Percentiles rank a stretch among this genome's conserved stretches.
These are phyloP conservation scores for Aplidium turbinatum DNA, from an alignment of 23 tunicate genomes.

Conservation along the genomic window DNA sequence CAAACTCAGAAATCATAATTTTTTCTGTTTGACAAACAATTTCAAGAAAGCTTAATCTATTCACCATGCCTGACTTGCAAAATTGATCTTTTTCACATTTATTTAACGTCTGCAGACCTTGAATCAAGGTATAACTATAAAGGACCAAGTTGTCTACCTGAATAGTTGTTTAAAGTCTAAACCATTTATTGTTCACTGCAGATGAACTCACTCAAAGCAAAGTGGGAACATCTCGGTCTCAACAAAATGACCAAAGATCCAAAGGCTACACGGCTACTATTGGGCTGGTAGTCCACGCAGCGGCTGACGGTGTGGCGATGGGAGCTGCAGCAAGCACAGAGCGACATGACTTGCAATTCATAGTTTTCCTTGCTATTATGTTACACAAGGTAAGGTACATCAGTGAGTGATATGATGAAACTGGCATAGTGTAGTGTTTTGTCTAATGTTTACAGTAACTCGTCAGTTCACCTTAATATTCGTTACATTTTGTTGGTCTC, in stretches of 20 bases:
- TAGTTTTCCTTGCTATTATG: constrained; percentile 98
- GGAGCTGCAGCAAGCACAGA: constrained; percentile 97
- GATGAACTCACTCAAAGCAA: constrained; percentile 92
- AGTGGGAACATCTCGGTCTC: constrained; percentile 70
- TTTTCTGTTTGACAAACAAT: too few relatives aligned
- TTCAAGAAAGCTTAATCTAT: too few relatives aligned
- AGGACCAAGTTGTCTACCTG: too few relatives aligned
- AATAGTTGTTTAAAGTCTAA: too few relatives aligned
- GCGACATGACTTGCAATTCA: constrained; percentile 77
- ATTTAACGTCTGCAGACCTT: too few relatives aligned
- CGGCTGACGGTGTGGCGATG: constrained; percentile 96
- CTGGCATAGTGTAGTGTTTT: not conserved
- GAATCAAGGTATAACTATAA: too few relatives aligned
- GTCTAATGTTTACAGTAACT: too few relatives aligned
- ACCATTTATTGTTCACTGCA: constrained; percentile 26
- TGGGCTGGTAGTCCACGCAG: constrained; percentile 96
- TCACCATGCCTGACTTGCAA: too few relatives aligned
- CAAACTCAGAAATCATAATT: too few relatives aligned
- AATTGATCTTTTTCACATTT: too few relatives aligned
- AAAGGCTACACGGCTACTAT: constrained; percentile 93
- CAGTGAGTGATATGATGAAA: not conserved
- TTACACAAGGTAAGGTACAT: constrained; percentile 93
- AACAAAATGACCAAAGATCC: constrained; percentile 51
- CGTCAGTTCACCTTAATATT: too few relatives aligned
- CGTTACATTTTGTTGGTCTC: too few relatives aligned